These are phyloP conservation scores for Plemyria rubiginata DNA, from an alignment of 2,888 invertebrate genomes.

Conservation along the genomic window DNA sequence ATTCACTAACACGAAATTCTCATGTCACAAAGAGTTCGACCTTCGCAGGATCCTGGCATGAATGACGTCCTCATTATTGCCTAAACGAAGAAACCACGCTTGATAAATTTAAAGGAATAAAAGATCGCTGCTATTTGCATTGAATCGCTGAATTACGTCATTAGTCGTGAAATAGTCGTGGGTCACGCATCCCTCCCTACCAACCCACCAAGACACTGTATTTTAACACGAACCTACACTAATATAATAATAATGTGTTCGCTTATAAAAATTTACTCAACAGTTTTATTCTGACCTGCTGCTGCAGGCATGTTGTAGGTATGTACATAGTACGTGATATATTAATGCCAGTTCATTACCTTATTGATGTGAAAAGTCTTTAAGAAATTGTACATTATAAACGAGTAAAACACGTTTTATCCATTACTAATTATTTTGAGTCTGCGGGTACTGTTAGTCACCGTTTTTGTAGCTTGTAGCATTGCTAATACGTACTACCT, in stretches of 20 bases:
- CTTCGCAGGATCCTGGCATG: slow-evolving; percentile 35
- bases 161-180: slow-evolving; percentile 27
- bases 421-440: not conserved
- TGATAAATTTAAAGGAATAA: slow-evolving; percentile 36
- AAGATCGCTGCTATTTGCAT: slow-evolving; percentile 36
- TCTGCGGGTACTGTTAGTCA: no score
- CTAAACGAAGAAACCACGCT: slow-evolving; percentile 24
- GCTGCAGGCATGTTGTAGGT: not conserved
- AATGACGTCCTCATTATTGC: slow-evolving; percentile 33
- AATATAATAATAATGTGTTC: not conserved
- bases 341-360: not conserved
- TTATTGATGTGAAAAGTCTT: not conserved
- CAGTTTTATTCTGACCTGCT: no score
- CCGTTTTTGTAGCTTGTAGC: not conserved
- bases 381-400: not conserved
- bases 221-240: slow-evolving; percentile 3
- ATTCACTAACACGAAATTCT: slow-evolving; percentile 1
- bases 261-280: not conserved
- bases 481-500: not conserved
- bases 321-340: not conserved
- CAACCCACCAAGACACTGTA: not conserved
- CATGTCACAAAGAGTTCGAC: slow-evolving; percentile 27
- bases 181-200: slow-evolving; percentile 27
- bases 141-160: slow-evolving; percentile 35
- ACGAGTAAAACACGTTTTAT: not conserved